Evolutionary conservation across 2,888 invertebrate species (phyloP).

Genomic region (Lathronympha strigana): DNA sequence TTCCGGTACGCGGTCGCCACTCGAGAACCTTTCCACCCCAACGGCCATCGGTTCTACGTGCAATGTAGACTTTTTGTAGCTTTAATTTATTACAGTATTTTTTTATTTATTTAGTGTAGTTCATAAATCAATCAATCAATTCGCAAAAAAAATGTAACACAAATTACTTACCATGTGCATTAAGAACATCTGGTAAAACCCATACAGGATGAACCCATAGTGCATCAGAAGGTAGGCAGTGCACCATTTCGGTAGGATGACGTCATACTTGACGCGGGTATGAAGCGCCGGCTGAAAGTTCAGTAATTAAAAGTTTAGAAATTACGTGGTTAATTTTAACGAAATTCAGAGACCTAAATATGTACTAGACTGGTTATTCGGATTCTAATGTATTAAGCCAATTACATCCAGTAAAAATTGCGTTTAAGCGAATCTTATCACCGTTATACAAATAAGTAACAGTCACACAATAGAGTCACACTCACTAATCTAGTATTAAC

Average conservation of each 20-base stretch:
- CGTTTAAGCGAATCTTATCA: no score
- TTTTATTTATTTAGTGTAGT: no score
- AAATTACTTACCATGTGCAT: constrained; percentile 82
- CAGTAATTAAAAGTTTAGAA: constrained; percentile 8
- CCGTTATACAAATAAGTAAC: no score
- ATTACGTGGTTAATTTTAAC: constrained; percentile 9
- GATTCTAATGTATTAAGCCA: background rate
- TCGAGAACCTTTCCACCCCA: no score
- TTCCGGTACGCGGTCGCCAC: no score
- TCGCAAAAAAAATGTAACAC: background rate
- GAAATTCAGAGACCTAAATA: background rate
- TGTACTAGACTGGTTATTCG: background rate
- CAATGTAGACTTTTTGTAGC: no score
- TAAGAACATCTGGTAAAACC: constrained; percentile 84
- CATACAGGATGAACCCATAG: constrained; percentile 84
- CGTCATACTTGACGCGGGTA: constrained; percentile 85
- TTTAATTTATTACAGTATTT: no score
- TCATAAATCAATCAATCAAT: no score
- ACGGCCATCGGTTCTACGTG: no score
- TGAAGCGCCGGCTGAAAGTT: constrained; percentile 75
- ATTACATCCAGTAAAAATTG: no score
- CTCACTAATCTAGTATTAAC: no score
- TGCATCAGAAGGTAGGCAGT: constrained; percentile 85
- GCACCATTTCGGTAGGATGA: constrained; percentile 85
- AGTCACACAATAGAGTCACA: no score